These are phyloP conservation scores for Chromis chromis DNA, from an alignment of 2,797 vertebrate genomes.

Conservation along the genomic window DNA sequence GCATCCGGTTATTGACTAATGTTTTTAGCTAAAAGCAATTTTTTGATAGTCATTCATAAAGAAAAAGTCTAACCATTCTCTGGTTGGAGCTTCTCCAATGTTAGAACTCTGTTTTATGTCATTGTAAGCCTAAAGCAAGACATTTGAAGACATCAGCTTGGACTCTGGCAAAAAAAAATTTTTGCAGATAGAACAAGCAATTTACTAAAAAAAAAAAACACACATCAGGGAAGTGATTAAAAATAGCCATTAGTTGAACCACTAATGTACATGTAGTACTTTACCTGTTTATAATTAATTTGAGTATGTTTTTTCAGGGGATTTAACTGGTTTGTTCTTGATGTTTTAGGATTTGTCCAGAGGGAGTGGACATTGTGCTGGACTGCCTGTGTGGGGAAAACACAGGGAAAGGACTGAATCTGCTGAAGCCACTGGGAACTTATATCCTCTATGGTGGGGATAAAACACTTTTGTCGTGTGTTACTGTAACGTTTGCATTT, in stretches of 20 bases:
- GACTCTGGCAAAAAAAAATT: no score
- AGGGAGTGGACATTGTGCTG: slow-evolving; percentile 96
- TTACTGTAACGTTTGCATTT: not conserved
- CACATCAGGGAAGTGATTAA: no score
- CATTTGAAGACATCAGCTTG: no score
- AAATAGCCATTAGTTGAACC: no score
- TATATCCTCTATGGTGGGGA: slow-evolving; percentile 96
- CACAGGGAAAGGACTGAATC: slow-evolving; percentile 94
- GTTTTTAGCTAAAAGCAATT: no score
- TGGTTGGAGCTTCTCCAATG: not conserved
- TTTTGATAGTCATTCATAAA: no score
- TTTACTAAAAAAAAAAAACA: no score
- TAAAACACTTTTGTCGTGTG: not conserved
- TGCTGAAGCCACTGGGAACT: slow-evolving; percentile 96
- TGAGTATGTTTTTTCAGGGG: not conserved
- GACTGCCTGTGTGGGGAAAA: slow-evolving; percentile 98
- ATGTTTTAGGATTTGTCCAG: slow-evolving; percentile 91
- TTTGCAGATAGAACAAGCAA: no score
- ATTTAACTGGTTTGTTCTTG: slow-evolving; percentile 22
- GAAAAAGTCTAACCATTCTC: not conserved
- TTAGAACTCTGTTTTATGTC: not conserved
- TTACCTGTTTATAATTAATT: not conserved
- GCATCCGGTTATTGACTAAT: no score
- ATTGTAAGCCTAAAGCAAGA: not conserved
- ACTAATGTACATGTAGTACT: not conserved